Conservation (phyloP, 2,888 invertebrate species). For the Branchipolynoe longqiensis region DNA sequence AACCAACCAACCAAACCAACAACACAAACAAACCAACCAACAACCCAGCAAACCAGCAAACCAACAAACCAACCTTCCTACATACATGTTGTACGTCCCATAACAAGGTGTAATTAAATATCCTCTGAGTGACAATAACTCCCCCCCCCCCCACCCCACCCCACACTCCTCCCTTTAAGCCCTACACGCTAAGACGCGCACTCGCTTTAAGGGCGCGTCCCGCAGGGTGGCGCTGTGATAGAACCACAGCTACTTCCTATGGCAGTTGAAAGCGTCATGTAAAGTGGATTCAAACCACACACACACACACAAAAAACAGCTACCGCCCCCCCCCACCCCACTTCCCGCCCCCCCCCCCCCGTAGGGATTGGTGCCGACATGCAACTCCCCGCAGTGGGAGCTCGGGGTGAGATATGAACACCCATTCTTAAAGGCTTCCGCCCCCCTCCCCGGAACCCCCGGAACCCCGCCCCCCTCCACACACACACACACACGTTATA, state of each 20-base stretch:
- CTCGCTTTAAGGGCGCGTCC: slow-evolving; percentile 44
- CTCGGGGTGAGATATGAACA: background rate
- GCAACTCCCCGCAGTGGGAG: slow-evolving; percentile 25
- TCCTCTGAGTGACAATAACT: slow-evolving; percentile 42
- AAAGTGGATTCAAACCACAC: slow-evolving; percentile 58
- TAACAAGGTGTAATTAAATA: slow-evolving; percentile 50
- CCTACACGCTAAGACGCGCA: slow-evolving; percentile 18
- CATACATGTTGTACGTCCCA: slow-evolving; percentile 2
- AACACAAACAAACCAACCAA: too few relatives aligned
- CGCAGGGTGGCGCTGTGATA: too few relatives aligned
- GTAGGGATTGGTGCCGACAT: slow-evolving; percentile 40
- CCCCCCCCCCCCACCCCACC: too few relatives aligned
- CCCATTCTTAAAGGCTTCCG: slow-evolving; percentile 48
- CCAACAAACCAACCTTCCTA: too few relatives aligned
- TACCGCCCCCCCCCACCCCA: background rate
- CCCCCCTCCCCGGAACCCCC: too few relatives aligned
- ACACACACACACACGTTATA: too few relatives aligned
- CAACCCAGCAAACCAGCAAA: too few relatives aligned
- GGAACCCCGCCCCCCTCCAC: too few relatives aligned
- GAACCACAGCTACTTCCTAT: slow-evolving; percentile 32
- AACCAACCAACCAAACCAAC: too few relatives aligned
- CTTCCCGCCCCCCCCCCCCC: slow-evolving; percentile 21
- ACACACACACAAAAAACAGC: too few relatives aligned
- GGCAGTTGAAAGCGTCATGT: slow-evolving; percentile 56
- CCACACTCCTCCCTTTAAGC: too few relatives aligned